Conservation (phyloP, 2,888 invertebrate species). For the Agrotis exclamationis region DNA sequence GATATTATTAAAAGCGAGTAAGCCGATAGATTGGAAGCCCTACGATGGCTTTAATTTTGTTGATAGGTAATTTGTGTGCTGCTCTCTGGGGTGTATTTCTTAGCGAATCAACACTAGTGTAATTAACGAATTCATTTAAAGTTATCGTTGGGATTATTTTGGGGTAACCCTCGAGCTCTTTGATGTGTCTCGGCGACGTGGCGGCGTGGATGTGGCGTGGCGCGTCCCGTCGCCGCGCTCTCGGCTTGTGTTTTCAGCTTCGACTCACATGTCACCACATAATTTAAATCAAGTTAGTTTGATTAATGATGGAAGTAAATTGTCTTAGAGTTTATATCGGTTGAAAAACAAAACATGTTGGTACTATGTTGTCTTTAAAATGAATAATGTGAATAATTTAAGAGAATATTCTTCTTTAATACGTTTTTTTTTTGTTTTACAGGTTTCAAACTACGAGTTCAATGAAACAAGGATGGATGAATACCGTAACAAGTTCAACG, state of each 20-base stretch:
- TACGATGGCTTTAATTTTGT: conserved; percentile 82
- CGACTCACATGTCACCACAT: conserved; percentile 70
- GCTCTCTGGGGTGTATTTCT: conserved; percentile 81
- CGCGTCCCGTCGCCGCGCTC: conserved; percentile 38
- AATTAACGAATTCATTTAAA: conserved; percentile 89
- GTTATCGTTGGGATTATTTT: conserved; percentile 78
- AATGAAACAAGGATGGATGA: not conserved
- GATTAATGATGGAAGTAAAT: conserved; percentile 74
- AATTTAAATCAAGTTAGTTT: conserved; percentile 78
- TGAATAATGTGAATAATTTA: not conserved
- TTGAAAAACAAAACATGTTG: conserved; percentile 28
- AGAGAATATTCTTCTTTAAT: too few species aligned
- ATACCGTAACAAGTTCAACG: not conserved
- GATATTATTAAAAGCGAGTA: conserved; percentile 72
- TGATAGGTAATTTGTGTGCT: conserved; percentile 84
- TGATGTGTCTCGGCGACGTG: conserved; percentile 72
- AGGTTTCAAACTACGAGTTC: conserved; percentile 3
- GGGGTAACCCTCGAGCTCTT: conserved; percentile 74
- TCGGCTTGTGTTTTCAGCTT: conserved; percentile 67
- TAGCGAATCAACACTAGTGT: conserved; percentile 88
- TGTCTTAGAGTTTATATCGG: conserved; percentile 57
- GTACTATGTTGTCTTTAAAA: conserved; percentile 9
- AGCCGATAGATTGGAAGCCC: conserved; percentile 77
- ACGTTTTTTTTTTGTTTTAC: conserved; percentile 15
- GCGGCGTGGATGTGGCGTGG: conserved; percentile 29